Evolutionary conservation across 2,113 vertebrate genomes (phyloP).

Genomic region (rabbit (Oryctolagus cuniculus)): DNA sequence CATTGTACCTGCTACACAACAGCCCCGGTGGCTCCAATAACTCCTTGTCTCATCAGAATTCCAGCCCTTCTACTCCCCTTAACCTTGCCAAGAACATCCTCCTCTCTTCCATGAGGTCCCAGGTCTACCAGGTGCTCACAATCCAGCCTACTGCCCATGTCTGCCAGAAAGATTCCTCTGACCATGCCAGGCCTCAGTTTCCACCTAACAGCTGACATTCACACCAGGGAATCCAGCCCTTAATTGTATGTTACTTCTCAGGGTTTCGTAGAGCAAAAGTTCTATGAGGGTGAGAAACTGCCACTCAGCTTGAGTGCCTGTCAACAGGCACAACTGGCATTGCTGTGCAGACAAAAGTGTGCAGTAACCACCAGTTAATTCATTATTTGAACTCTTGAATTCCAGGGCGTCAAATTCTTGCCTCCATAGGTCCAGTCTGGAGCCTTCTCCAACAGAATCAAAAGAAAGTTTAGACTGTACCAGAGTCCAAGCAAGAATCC

Average conservation of each 20-base stretch:
- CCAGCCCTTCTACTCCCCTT: background rate
- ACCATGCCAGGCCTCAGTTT: background rate
- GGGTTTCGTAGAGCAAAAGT: background rate
- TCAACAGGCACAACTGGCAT: background rate
- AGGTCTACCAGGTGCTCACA: background rate
- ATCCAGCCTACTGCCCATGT: background rate
- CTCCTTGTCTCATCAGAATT: background rate
- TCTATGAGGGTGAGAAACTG: background rate
- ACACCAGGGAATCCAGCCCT: background rate
- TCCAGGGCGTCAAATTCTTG: background rate
- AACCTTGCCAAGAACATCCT: background rate
- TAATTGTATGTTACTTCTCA: background rate
- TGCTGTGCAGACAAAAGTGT: background rate
- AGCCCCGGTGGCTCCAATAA: background rate
- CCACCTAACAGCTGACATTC: conserved; percentile 4
- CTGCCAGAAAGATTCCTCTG: background rate
- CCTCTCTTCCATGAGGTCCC: background rate
- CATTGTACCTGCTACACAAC: background rate
- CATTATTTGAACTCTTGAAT: background rate
- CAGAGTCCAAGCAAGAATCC: background rate
- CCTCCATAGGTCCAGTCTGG: background rate
- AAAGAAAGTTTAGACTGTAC: background rate
- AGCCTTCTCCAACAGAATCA: background rate
- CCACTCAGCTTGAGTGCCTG: background rate
- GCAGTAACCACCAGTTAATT: background rate